These are phyloP conservation scores for Antheraea assamensis DNA, from an alignment of 2,888 invertebrate genomes.

Conservation along the genomic window DNA sequence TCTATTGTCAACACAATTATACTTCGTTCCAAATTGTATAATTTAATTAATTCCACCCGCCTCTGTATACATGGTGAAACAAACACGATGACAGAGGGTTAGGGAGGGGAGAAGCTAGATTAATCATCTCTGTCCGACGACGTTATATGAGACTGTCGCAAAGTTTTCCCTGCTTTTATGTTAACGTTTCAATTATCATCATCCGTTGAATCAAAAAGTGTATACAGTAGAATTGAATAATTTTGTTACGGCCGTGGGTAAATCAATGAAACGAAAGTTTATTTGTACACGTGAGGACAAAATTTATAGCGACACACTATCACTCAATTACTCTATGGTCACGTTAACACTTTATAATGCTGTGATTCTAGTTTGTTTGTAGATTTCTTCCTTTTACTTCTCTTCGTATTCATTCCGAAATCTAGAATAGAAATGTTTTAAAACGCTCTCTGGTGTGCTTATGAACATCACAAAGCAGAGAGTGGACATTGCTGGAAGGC, in stretches of 20 bases:
- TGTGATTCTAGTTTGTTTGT: too few species aligned
- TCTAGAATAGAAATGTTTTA: too few species aligned
- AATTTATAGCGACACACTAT: too few species aligned
- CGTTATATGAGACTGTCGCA: neutral
- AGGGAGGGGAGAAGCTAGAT: neutral
- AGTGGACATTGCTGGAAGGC: too few species aligned
- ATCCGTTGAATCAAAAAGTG: neutral
- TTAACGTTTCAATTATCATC: neutral
- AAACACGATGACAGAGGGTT: neutral
- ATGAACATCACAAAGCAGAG: too few species aligned
- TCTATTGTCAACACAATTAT: constrained; percentile 22
- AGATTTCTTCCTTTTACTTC: too few species aligned
- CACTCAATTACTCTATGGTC: too few species aligned
- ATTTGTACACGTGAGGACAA: too few species aligned
- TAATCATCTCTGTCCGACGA: constrained; percentile 3
- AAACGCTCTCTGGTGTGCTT: too few species aligned
- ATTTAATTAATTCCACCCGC: constrained; percentile 37
- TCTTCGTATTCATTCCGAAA: too few species aligned
- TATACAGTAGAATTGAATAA: neutral
- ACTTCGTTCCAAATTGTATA: constrained; percentile 23
- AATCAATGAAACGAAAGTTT: too few species aligned
- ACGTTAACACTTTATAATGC: too few species aligned
- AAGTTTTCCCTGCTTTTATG: constrained; percentile 8
- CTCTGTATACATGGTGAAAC: constrained; percentile 16
- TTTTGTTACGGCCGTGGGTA: neutral